Evolutionary conservation across 2,888 invertebrate species (phyloP).

Genomic region (Meloe dianella): DNA sequence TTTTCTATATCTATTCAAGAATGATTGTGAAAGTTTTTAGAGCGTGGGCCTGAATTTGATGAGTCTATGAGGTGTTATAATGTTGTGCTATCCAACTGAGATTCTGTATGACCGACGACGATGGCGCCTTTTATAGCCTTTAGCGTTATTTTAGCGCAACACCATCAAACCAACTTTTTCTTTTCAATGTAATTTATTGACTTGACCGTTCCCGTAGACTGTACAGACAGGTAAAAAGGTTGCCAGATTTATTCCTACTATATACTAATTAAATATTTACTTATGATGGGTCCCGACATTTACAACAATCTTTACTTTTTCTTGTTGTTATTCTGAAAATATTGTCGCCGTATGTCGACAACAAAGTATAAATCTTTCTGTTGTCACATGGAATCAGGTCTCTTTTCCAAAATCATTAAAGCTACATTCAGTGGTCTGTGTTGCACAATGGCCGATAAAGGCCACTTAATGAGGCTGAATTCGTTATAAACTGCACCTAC

Average conservation of each 20-base stretch:
- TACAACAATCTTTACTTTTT: conserved; percentile 13
- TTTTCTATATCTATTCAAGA: conserved; percentile 35
- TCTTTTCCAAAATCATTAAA: conserved; percentile 31
- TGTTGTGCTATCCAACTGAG: conserved; percentile 39
- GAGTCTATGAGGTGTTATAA: conserved; percentile 43
- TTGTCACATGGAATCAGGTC: conserved; percentile 27
- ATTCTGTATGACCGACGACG: conserved; percentile 38
- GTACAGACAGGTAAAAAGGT: conserved; percentile 8
- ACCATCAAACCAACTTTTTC: conserved; percentile 11
- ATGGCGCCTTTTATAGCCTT: conserved; percentile 42
- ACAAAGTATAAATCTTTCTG: conserved; percentile 25
- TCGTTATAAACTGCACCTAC: conserved; percentile 31
- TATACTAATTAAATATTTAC: conserved; percentile 25
- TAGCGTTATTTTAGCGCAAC: conserved; percentile 36
- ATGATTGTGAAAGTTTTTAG: conserved; percentile 43
- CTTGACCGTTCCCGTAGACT: conserved; percentile 13
- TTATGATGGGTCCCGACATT: conserved; percentile 13
- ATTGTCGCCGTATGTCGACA: conserved; percentile 2
- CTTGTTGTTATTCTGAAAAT: background rate
- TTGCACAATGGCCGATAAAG: conserved; percentile 26
- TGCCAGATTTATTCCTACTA: conserved; percentile 2
- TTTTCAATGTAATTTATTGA: conserved; percentile 17
- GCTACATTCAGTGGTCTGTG: conserved; percentile 23
- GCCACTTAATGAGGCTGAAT: conserved; percentile 31
- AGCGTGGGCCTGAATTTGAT: conserved; percentile 44